Conservation (phyloP, 2,797 vertebrate genomes). For the Hypotaenidia philippensis region DNA sequence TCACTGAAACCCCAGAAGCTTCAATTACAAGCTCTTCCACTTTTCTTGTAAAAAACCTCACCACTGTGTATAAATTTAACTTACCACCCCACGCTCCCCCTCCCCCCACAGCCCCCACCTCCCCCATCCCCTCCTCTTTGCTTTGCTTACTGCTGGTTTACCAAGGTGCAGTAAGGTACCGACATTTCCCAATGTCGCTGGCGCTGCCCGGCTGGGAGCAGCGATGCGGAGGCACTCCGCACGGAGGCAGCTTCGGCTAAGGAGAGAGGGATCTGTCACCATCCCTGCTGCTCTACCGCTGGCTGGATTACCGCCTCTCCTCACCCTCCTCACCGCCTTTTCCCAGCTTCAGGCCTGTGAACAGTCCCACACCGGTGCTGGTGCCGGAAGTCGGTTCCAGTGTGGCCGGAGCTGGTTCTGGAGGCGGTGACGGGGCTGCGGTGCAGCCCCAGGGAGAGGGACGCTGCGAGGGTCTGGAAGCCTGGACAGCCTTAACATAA, state of each 20-base stretch:
- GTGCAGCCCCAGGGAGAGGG: background rate
- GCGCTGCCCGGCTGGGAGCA: background rate
- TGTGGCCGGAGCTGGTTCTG: background rate
- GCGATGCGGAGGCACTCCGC: background rate
- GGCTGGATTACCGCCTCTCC: background rate
- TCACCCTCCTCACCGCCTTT: background rate
- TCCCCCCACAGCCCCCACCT: background rate
- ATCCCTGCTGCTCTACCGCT: background rate
- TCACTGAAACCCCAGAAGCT: background rate
- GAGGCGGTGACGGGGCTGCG: background rate
- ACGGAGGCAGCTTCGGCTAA: conserved; percentile 34
- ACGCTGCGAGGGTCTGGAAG: background rate
- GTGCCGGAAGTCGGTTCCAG: background rate
- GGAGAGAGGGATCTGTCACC: background rate
- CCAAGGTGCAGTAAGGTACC: background rate
- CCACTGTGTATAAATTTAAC: background rate
- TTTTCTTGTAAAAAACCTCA: background rate
- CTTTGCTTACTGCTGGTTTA: background rate
- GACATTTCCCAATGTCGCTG: background rate
- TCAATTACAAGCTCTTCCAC: background rate
- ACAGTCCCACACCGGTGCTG: rapidly evolving
- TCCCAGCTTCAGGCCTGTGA: rapidly evolving
- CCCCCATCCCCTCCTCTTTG: background rate
- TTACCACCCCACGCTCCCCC: background rate
- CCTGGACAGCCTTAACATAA: background rate